A percentile compares a stretch with the other conserved stretches of the same genome.
These are phyloP conservation scores for Netelia fuscicornis DNA, from an alignment of 2,888 invertebrate species.

Conservation along the genomic window DNA sequence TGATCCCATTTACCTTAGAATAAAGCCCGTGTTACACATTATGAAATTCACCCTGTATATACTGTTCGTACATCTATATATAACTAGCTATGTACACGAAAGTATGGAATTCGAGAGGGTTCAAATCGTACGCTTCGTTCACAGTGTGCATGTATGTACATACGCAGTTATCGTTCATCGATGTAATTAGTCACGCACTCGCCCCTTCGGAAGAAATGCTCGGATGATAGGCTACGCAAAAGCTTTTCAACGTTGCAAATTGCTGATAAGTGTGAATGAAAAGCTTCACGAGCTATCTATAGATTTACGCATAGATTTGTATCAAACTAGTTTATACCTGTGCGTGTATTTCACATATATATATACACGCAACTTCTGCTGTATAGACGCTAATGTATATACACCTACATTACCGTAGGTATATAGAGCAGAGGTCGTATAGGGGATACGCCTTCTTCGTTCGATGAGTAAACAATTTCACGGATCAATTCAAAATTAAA, in stretches of 20 bases:
- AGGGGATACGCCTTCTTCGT: slow-evolving; percentile 14
- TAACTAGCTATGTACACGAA: too few species aligned
- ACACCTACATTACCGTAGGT: background rate
- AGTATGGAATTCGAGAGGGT: too few species aligned
- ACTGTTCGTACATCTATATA: too few species aligned
- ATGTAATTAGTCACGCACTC: slow-evolving; percentile 24
- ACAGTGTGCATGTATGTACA: background rate
- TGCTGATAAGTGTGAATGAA: background rate
- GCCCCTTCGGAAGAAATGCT: slow-evolving; percentile 1
- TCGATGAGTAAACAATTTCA: slow-evolving; percentile 35
- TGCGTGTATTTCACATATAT: background rate
- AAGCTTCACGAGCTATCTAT: slow-evolving; percentile 3
- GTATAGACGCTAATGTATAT: background rate
- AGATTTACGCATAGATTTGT: background rate
- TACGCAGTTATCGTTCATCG: background rate
- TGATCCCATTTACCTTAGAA: too few species aligned
- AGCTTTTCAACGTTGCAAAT: slow-evolving; percentile 6
- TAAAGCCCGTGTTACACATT: too few species aligned
- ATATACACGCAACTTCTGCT: background rate
- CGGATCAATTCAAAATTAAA: slow-evolving; percentile 32
- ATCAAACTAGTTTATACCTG: background rate
- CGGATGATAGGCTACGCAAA: slow-evolving; percentile 1
- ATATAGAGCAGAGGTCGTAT: background rate
- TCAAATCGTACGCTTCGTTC: background rate
- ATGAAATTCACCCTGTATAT: too few species aligned